phyloP scores from a whole-genome alignment of 2,888 invertebrate species.

The Heliconius ethilla region DNA sequence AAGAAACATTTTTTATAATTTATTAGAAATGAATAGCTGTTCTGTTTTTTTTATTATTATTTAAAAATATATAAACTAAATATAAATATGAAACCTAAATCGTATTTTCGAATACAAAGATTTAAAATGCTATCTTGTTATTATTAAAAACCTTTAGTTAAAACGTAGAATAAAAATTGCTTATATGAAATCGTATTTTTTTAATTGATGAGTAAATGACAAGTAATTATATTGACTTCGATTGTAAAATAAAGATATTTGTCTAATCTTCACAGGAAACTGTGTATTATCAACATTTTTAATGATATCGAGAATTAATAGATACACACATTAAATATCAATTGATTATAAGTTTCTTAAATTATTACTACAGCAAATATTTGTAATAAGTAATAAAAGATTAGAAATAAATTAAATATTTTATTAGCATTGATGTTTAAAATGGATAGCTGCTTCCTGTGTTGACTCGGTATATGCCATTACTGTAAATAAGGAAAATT shows the following conservation, averaged over 20 bases:
- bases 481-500: conserved; percentile 53
- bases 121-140: no score
- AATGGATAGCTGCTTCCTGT: conserved; percentile 48
- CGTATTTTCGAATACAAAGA: no score
- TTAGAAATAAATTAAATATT: background rate
- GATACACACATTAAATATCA: background rate
- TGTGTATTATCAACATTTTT: background rate
- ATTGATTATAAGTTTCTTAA: background rate
- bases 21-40: background rate
- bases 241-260: background rate
- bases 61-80: no score
- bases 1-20: background rate
- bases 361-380: background rate
- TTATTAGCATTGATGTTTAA: conserved; percentile 10
- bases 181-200: no score
- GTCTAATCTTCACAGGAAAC: background rate
- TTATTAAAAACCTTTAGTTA: no score
- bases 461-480: conserved; percentile 63
- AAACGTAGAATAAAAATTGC: no score
- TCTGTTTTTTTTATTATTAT: no score
- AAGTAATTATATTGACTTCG: background rate
- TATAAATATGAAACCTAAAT: no score
- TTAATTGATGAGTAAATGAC: background rate
- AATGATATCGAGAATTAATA: no score
- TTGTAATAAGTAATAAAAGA: background rate